phyloP scores from a whole-genome alignment of 2,888 invertebrate genomes.

The Unio pictorum region DNA sequence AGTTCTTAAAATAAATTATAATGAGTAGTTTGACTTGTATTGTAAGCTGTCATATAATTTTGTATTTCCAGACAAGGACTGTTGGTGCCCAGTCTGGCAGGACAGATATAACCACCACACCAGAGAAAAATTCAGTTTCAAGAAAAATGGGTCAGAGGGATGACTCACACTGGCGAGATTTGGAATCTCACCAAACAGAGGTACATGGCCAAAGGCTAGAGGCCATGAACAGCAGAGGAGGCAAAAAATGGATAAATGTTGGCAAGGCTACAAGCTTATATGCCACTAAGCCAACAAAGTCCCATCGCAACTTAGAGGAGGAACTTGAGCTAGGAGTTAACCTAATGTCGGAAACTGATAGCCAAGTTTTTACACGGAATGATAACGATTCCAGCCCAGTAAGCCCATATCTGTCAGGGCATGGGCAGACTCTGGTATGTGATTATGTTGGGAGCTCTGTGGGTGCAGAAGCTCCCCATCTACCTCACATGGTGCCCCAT shows the following conservation, averaged over 20 bases:
- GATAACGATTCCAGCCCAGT: conserved; percentile 57
- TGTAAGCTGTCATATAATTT: background rate
- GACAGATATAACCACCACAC: too few species aligned
- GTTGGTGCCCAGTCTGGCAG: conserved; percentile 17
- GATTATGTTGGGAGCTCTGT: conserved; percentile 6
- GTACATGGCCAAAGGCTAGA: conserved; percentile 12
- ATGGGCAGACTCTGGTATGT: conserved; percentile 21
- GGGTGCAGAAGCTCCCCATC: conserved; percentile 23
- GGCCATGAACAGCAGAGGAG: conserved; percentile 22
- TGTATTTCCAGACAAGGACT: conserved; percentile 22
- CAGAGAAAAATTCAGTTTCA: too few species aligned
- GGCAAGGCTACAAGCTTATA: conserved; percentile 50
- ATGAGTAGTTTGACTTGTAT: too few species aligned
- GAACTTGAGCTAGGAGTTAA: conserved; percentile 54
- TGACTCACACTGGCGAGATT: conserved; percentile 57
- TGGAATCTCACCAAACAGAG: conserved; percentile 48
- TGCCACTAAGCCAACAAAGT: conserved; percentile 27
- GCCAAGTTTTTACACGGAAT: conserved; percentile 56
- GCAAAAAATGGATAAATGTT: conserved; percentile 48
- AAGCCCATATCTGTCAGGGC: conserved; percentile 31
- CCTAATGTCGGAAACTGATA: conserved; percentile 60
- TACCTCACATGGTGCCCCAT: conserved; percentile 33
- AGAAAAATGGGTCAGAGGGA: conserved; percentile 14
- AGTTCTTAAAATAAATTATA: too few species aligned
- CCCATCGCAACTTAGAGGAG: conserved; percentile 45